Base-by-base conservation (phyloP, 2,797 vertebrate genomes). In the Staurois parvus region DNA sequence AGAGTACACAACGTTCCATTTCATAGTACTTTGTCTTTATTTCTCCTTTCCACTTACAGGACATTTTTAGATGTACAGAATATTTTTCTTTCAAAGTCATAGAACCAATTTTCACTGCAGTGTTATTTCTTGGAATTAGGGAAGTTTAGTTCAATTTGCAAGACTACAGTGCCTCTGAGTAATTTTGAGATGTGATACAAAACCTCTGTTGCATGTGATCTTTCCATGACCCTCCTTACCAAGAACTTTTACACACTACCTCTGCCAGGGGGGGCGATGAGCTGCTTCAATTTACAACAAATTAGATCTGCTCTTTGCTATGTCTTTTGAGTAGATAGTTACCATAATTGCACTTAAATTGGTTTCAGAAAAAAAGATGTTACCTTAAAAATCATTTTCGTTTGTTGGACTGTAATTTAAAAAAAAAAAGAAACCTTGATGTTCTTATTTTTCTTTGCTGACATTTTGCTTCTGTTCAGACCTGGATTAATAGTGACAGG, bases 281-380 rank as follows among this genome's bases (percentile, higher is more conserved):
- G 72, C 68, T 81, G 75, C 84, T 81, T 52, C 84, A 81, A 72
- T 82, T 86, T 86, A 72, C 67, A 52, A 86, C 79, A 82, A 86
- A 86, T 86, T 82, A 82, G 85, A 85, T 86, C 79, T 77, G 85
- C 67, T 81, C 73, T 82, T 77, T 86, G 85, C 79, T 66, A 83
- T 86, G 79, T 86, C 85, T 86, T 86, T 82, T 86, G 79, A 86
- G 68, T 72, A 86, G 85, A 86, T 86, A 83, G 85, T 86, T 86
- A 86, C 79, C 75, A 82, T 86, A 86, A 86, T 86, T 82, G 85
- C 74, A 66, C 85, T 86, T 86, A 82, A 86, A 86, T 83, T 86
- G 79, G 79, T 86, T 83, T 82, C 85, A 83, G 74, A 86, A 86
- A 82, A 82, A 85, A 77, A 85, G 79, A 82, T 86, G 85, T 83